Conservation (phyloP, 2,113 vertebrate species). For the Heloderma charlesbogerti region DNA sequence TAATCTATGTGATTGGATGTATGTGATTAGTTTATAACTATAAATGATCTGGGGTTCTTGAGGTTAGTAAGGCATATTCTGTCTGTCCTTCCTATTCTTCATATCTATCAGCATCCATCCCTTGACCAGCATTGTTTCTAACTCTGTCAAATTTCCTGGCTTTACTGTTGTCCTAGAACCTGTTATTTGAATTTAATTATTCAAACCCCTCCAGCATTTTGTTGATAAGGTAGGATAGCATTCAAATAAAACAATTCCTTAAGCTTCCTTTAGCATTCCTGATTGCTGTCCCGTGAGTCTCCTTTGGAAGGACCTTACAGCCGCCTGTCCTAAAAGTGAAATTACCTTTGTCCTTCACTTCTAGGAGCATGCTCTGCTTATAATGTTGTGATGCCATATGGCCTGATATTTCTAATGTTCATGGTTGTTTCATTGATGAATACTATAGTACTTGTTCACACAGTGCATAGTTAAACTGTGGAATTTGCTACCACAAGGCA, state of each 20-base stretch:
- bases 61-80: neutral
- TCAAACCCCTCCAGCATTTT: neutral
- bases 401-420: neutral
- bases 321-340: neutral
- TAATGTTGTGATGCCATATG: no score
- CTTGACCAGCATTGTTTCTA: neutral
- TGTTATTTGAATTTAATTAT: neutral
- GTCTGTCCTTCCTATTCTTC: neutral
- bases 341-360: neutral
- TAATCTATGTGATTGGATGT: neutral
- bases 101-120: neutral
- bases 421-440: neutral
- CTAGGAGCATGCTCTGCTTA: no score
- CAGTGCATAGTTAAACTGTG: no score
- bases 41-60: neutral
- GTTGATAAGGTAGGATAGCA: neutral
- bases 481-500: no score
- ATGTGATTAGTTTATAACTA: neutral
- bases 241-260: neutral
- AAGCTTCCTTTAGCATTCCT: neutral
- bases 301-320: neutral
- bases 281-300: neutral
- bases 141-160: neutral
- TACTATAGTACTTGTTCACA: no score
- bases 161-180: neutral